phyloP scores from a whole-genome alignment of 2,888 invertebrate species.

The Leptopilina drosophilae region DNA sequence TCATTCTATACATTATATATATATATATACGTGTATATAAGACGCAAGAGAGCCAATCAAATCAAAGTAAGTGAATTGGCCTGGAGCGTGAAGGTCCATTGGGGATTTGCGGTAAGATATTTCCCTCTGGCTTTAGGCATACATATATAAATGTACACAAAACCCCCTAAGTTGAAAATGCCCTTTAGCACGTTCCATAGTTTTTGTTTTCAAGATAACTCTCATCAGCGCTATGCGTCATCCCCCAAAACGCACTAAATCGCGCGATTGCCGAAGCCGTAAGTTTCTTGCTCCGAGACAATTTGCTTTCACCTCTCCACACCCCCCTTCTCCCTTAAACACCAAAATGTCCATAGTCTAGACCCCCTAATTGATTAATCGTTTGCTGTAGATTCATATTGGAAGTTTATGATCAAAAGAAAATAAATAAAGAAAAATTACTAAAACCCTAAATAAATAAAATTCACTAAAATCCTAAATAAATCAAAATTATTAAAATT shows the following conservation, averaged over 20 bases:
- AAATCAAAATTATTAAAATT: too few relatives aligned
- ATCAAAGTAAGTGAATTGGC: slow-evolving; percentile 77
- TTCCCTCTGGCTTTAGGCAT: slow-evolving; percentile 40
- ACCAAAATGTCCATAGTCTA: slow-evolving; percentile 35
- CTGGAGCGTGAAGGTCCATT: slow-evolving; percentile 61
- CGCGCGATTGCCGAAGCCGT: slow-evolving; percentile 58
- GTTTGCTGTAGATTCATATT: too few relatives aligned
- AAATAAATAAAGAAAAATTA: too few relatives aligned
- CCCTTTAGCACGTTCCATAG: slow-evolving; percentile 38
- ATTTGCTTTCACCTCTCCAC: slow-evolving; percentile 49
- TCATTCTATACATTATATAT: slow-evolving; percentile 58
- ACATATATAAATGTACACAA: too few relatives aligned
- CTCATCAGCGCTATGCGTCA: slow-evolving; percentile 50
- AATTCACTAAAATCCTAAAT: too few relatives aligned
- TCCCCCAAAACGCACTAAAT: slow-evolving; percentile 51
- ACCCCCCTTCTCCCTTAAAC: too few relatives aligned
- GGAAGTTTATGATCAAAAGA: too few relatives aligned
- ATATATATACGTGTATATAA: neutral
- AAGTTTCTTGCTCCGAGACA: slow-evolving; percentile 62
- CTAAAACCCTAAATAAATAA: too few relatives aligned
- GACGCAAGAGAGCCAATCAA: slow-evolving; percentile 70
- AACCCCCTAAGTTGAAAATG: neutral
- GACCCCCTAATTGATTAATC: slow-evolving; percentile 46
- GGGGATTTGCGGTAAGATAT: slow-evolving; percentile 51
- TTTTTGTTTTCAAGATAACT: slow-evolving; percentile 52